phyloP scores from a whole-genome alignment of 2,113 vertebrate species.

The Clupea harengus region DNA sequence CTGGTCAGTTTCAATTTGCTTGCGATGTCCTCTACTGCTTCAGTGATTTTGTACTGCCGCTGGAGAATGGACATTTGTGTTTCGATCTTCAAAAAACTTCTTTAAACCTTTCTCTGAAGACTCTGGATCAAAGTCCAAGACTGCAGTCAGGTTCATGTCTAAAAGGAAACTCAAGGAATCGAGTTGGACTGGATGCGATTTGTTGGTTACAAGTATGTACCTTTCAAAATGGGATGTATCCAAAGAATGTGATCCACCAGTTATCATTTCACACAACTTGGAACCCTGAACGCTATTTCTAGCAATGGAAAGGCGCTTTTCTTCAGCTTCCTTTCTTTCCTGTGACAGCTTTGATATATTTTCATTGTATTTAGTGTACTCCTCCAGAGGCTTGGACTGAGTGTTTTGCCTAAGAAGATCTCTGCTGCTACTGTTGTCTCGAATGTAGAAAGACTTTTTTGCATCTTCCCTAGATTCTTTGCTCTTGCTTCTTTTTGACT shows the following conservation, averaged over 20 bases:
- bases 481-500: constrained; percentile 42
- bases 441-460: constrained; percentile 60
- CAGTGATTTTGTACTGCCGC: constrained; percentile 68
- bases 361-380: constrained; percentile 56
- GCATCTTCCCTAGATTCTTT: constrained; percentile 40
- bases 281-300: constrained; percentile 67
- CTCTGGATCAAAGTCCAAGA: constrained; percentile 81
- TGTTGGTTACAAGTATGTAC: constrained; percentile 78
- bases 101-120: constrained; percentile 67
- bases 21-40: constrained; percentile 62
- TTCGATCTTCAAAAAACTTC: constrained; percentile 63
- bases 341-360: constrained; percentile 45
- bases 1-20: constrained; percentile 71
- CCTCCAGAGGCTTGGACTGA: constrained; percentile 6
- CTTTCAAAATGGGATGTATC: constrained; percentile 71
- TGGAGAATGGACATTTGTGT: constrained; percentile 67
- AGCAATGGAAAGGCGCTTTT: constrained; percentile 51
- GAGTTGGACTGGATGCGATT: constrained; percentile 68
- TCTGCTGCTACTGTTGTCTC: constrained; percentile 66
- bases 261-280: constrained; percentile 74
- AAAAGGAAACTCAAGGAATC: constrained; percentile 71
- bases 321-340: constrained; percentile 68
- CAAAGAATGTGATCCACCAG: constrained; percentile 65
- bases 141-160: constrained; percentile 72
- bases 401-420: constrained; percentile 52